These are phyloP conservation scores for Enoplosus armatus DNA, from an alignment of 2,797 vertebrate genomes.

Conservation along the genomic window DNA sequence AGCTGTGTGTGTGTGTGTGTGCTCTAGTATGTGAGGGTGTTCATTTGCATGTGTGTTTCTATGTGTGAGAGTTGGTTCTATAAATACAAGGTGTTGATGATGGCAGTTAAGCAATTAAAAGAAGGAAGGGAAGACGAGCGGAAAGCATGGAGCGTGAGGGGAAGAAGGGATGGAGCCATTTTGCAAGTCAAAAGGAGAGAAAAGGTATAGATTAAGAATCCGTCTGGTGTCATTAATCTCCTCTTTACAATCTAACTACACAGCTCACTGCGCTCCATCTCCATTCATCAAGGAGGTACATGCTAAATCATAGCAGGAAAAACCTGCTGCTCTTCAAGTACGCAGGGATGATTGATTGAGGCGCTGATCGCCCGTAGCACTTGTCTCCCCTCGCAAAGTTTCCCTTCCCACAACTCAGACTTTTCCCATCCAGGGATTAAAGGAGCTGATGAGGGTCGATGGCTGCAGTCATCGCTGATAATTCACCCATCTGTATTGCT, in stretches of 20 bases:
- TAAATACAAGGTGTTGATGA: constrained; percentile 82
- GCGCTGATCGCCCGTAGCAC: constrained; percentile 40
- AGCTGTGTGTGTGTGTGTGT: constrained; percentile 12
- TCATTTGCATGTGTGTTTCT: constrained; percentile 69
- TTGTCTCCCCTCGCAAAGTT: constrained; percentile 51
- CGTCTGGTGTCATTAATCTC: constrained; percentile 63
- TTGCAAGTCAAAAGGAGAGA: constrained; percentile 37
- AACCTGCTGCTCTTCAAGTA: constrained; percentile 51
- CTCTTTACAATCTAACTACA: constrained; percentile 62
- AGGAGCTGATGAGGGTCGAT: constrained; percentile 63
- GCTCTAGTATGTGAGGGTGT: constrained; percentile 48
- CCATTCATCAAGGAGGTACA: constrained; percentile 63
- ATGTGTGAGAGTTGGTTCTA: constrained; percentile 74
- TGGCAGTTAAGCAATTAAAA: constrained; percentile 63
- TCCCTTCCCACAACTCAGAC: constrained; percentile 47
- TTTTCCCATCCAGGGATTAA: constrained; percentile 65
- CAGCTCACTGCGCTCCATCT: constrained; percentile 55
- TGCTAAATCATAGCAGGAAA: constrained; percentile 58
- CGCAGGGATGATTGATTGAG: constrained; percentile 64
- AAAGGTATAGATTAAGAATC: constrained; percentile 55
- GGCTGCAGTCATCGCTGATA: constrained; percentile 56
- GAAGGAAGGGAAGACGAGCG: constrained; percentile 40
- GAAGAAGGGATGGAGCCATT: constrained; percentile 45
- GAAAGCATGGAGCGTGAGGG: constrained; percentile 29
- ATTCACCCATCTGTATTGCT: constrained; percentile 63